These are phyloP conservation scores for Chrysomela aeneicollis DNA, from an alignment of 2,888 invertebrate genomes.

Conservation along the genomic window DNA sequence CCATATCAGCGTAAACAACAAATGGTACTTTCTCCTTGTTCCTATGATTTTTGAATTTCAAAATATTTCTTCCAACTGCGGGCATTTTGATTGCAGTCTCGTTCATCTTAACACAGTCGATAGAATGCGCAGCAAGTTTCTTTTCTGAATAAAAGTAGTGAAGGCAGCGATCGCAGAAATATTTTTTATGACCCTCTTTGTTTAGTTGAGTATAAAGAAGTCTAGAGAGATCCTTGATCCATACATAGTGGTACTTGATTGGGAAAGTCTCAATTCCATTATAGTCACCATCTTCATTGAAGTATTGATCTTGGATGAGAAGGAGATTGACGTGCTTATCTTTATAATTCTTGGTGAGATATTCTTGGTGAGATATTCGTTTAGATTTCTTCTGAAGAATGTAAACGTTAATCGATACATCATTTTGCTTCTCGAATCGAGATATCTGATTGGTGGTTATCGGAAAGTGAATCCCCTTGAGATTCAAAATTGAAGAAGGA, in stretches of 20 bases:
- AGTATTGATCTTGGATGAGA: conserved; percentile 31
- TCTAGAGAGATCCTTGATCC: conserved; percentile 20
- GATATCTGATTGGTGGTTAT: conserved; percentile 40
- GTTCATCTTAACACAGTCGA: conserved; percentile 26
- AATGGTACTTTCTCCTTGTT: conserved; percentile 27
- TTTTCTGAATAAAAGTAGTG: conserved; percentile 16
- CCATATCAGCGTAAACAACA: conserved; percentile 40
- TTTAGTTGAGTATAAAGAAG: conserved; percentile 14
- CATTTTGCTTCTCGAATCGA: conserved; percentile 46
- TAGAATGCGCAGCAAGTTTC: conserved; percentile 1
- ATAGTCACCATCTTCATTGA: conserved; percentile 12
- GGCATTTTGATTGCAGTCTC: conserved; percentile 28
- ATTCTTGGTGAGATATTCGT: conserved; percentile 7
- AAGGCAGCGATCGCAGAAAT: conserved; percentile 20
- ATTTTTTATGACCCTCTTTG: conserved; percentile 12
- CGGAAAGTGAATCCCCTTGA: conserved; percentile 44
- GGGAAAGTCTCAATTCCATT: too few relatives aligned
- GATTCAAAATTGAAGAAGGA: conserved; percentile 40
- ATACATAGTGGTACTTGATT: conserved; percentile 16
- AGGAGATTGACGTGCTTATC: conserved; percentile 37
- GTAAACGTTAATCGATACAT: conserved; percentile 44
- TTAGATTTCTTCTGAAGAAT: conserved; percentile 30
- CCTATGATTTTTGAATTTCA: conserved; percentile 26
- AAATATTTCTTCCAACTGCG: conserved; percentile 18
- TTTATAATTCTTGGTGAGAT: conserved; percentile 27